phyloP scores from a whole-genome alignment of 2,113 vertebrate genomes.

The Gorsachius goisagi region DNA sequence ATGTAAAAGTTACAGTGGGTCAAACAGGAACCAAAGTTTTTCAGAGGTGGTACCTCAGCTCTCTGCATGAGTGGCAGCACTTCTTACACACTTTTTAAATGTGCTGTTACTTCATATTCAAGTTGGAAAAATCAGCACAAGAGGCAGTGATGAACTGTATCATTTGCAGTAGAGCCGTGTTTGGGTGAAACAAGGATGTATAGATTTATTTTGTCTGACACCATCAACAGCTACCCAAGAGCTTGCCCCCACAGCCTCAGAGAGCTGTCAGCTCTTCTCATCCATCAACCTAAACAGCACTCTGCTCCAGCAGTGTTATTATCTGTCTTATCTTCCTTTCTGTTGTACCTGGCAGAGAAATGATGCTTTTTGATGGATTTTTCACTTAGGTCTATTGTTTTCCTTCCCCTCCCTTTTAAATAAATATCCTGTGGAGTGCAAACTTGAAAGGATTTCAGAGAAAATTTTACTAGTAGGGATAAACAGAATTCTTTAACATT shows the following conservation, averaged over 20 bases:
- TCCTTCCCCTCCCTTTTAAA: constrained; percentile 15
- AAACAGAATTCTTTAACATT: constrained; percentile 21
- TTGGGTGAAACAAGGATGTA: background rate
- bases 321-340: constrained; percentile 52
- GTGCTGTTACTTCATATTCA: background rate
- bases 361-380: constrained; percentile 50
- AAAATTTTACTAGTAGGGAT: background rate
- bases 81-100: background rate
- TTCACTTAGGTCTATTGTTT: constrained; percentile 51
- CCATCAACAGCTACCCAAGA: background rate
- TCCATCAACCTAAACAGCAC: constrained; percentile 25
- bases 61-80: background rate
- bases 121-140: background rate
- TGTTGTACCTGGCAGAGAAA: constrained; percentile 6
- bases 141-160: background rate
- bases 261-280: constrained; percentile 23
- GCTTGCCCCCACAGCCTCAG: background rate
- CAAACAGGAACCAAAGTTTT: background rate
- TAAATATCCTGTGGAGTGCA: constrained; percentile 20
- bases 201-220: constrained; percentile 42
- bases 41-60: background rate
- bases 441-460: constrained; percentile 34
- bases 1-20: background rate
- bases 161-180: background rate
- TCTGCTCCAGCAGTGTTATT: constrained; percentile 33